Conservation (phyloP, 2,797 vertebrate genomes). For the Arrhamphus sclerolepis region DNA sequence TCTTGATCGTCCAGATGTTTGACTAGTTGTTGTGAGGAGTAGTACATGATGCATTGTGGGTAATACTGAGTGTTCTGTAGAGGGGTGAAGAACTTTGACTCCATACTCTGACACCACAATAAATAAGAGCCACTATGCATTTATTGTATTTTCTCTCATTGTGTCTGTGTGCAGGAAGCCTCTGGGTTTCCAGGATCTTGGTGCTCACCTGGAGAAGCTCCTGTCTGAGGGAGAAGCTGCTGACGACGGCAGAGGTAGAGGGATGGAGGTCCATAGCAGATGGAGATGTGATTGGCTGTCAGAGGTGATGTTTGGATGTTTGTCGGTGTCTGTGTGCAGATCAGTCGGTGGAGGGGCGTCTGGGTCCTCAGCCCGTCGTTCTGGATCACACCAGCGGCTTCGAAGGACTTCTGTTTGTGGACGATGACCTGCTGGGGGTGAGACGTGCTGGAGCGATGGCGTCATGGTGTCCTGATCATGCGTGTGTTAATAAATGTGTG, state of each 20-base stretch:
- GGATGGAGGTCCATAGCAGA: background rate
- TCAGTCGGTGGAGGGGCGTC: conserved; percentile 84
- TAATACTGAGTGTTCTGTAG: too few species aligned
- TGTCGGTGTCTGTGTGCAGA: conserved; percentile 70
- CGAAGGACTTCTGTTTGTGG: conserved; percentile 95
- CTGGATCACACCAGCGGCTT: conserved; percentile 96
- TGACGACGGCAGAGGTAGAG: conserved; percentile 72
- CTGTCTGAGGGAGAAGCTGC: conserved; percentile 81
- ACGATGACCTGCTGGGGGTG: conserved; percentile 96
- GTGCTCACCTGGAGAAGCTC: conserved; percentile 87
- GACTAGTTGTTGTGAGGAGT: too few species aligned
- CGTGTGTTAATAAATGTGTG: background rate
- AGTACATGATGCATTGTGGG: too few species aligned
- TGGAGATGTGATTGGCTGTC: background rate
- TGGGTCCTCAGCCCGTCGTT: conserved; percentile 92
- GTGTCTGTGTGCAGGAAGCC: conserved; percentile 80
- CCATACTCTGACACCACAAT: too few species aligned
- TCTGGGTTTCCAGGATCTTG: conserved; percentile 91
- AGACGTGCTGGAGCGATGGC: conserved; percentile 42
- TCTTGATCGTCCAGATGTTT: too few species aligned
- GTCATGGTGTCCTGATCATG: background rate
- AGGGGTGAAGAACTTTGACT: too few species aligned
- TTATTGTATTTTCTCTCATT: background rate
- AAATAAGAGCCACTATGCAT: too few species aligned
- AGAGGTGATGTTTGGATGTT: background rate